Conservation (phyloP, 2,113 vertebrate species). For the Euleptes europaea region DNA sequence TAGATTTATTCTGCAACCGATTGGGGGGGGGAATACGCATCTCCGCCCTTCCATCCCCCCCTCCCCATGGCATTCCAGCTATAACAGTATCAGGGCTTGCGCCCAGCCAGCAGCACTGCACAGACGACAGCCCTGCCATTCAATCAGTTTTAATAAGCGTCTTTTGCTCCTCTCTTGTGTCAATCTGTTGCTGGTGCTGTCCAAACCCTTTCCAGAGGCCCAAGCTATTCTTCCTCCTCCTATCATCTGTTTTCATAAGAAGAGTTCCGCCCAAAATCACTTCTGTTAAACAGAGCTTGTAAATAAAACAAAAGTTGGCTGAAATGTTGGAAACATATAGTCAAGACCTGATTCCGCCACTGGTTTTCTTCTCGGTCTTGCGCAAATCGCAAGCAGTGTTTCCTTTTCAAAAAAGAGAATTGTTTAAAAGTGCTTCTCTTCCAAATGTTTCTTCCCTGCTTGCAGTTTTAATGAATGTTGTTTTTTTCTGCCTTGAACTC, state of each 20-base stretch:
- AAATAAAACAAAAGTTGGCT: background rate
- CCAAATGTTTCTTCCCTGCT: background rate
- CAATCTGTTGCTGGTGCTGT: background rate
- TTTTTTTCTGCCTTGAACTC: background rate
- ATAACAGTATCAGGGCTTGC: background rate
- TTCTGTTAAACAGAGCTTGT: background rate
- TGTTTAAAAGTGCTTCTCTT: background rate
- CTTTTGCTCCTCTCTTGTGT: background rate
- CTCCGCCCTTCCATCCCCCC: background rate
- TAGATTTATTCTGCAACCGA: slow-evolving; percentile 5
- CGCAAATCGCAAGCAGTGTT: background rate
- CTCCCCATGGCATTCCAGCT: background rate
- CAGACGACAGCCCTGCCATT: accelerated
- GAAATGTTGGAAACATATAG: background rate
- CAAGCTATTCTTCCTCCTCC: background rate
- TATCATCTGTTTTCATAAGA: background rate
- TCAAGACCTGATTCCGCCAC: accelerated
- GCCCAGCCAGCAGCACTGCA: background rate
- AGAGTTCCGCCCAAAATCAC: background rate
- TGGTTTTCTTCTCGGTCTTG: background rate
- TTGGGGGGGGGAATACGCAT: background rate
- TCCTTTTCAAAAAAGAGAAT: background rate
- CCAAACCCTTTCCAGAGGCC: background rate
- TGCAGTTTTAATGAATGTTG: background rate
- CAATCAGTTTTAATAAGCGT: background rate